Base-by-base conservation (phyloP, 2,888 invertebrate genomes). In the Matsumyia berberina region DNA sequence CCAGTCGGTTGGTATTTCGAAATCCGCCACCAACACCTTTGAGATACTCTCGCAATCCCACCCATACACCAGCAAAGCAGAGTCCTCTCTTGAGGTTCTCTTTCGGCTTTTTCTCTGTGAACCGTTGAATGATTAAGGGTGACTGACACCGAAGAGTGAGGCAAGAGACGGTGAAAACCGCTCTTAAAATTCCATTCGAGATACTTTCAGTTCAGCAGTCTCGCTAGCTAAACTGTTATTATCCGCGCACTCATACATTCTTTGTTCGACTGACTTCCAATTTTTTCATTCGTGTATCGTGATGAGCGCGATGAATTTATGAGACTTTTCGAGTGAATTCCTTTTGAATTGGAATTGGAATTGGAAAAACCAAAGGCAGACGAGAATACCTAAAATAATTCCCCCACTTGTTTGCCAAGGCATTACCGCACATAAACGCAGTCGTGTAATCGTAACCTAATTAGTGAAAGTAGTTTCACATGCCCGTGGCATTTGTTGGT, bases 391-490 rank as follows among this genome's bases (percentile, higher is more conserved):
- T 33, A 19, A 39, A 55, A 69, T 67, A 67, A 53, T 67, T 53
- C 31, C 55, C 42, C 55, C 55, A 55, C 42, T 55, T 55, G 44
- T 44, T 55, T 33, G 67, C 55, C 55, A 55, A 69, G 70, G 60
- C 60, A 60, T 72, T 72, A 58, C 72, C 35, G 46, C 72, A 72
- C 37, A 51, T 39, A 46, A 42, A 46, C 57, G 70, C 62, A 64
- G 42, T 42, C 49, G 58, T 60, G 67, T 69, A 77, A 67, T 77
- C 77, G 77, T 77, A 77, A 67, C 67, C 77, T 77, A 77, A 77
- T 77, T 77, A 67, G 67, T 77, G 77, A 67, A 77, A 77, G 77
- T 69, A 67, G 67, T 60, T 77, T 60, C 67, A 51, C 58, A 74
- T 66, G 66, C 66, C 76, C 66, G 15, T 66, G 64, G 66, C 66